phyloP scores from a whole-genome alignment of 1,140 invertebrate genomes.

The Aculops lycopersici region DNA sequence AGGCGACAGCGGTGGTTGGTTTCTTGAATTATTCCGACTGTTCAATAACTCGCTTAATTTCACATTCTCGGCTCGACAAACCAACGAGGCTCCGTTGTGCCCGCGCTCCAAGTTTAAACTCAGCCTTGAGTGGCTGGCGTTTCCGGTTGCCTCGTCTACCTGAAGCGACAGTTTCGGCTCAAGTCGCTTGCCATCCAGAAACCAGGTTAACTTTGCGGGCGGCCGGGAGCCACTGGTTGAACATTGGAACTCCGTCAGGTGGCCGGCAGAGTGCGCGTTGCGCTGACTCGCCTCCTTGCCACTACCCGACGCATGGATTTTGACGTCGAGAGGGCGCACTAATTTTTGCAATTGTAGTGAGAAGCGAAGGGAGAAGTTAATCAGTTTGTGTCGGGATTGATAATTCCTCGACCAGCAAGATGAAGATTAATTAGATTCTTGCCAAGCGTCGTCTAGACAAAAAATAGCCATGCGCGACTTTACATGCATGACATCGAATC shows the following conservation, averaged over 20 bases:
- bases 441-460: too few relatives aligned
- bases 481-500: too few relatives aligned
- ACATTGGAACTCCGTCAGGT: slow-evolving; percentile 21
- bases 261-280: background rate
- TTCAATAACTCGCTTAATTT: background rate
- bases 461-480: too few relatives aligned
- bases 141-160: background rate
- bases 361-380: too few relatives aligned
- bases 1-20: too few relatives aligned
- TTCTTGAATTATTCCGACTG: too few relatives aligned
- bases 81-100: background rate
- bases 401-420: too few relatives aligned
- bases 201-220: slow-evolving; percentile 57
- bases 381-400: too few relatives aligned
- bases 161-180: background rate
- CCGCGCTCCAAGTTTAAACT: background rate
- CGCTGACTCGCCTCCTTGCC: too few relatives aligned
- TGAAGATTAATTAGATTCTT: too few relatives aligned
- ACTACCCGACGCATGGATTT: too few relatives aligned
- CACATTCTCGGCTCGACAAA: background rate
- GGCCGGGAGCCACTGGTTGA: slow-evolving; percentile 61
- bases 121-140: background rate
- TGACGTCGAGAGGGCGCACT: background rate
- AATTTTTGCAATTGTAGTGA: too few relatives aligned
- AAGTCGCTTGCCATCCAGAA: slow-evolving; percentile 25